phyloP scores from a whole-genome alignment of 2,797 vertebrate genomes.

The Neopelma chrysocephalum region DNA sequence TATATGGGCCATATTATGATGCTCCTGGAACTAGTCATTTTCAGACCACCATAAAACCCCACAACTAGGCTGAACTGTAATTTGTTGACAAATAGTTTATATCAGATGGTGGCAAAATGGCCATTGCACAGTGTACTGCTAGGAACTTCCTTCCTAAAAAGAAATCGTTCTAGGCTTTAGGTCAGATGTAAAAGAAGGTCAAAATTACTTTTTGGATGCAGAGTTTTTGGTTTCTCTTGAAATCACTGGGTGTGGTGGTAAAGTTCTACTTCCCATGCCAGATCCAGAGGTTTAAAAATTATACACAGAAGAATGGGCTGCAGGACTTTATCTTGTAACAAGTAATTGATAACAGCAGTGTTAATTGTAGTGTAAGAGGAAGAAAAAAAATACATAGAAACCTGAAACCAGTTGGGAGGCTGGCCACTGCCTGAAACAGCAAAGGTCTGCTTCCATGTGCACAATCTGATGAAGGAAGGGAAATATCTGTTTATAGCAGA shows the following conservation, averaged over 20 bases:
- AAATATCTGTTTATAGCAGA: neutral
- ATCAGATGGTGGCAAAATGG: neutral
- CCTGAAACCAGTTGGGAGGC: neutral
- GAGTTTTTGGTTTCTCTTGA: neutral
- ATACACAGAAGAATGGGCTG: neutral
- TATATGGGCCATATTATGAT: neutral
- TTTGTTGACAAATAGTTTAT: neutral
- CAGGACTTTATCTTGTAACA: neutral
- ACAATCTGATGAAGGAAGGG: neutral
- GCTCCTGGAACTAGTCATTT: neutral
- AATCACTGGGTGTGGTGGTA: neutral
- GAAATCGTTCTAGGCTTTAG: neutral
- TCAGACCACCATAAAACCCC: neutral
- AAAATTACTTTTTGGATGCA: neutral
- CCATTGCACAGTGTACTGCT: accelerated
- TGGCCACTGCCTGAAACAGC: neutral
- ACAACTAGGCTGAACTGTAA: neutral
- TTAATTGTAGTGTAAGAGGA: neutral
- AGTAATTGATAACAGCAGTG: neutral
- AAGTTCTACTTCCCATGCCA: neutral
- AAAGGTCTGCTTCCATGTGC: neutral
- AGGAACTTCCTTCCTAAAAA: neutral
- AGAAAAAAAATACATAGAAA: neutral
- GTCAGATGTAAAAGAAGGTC: neutral
- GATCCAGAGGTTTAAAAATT: neutral